A percentile compares a stretch with the other conserved stretches of the same genome.
phyloP scores from a whole-genome alignment of 2,888 invertebrate species.

The Blera fallax region DNA sequence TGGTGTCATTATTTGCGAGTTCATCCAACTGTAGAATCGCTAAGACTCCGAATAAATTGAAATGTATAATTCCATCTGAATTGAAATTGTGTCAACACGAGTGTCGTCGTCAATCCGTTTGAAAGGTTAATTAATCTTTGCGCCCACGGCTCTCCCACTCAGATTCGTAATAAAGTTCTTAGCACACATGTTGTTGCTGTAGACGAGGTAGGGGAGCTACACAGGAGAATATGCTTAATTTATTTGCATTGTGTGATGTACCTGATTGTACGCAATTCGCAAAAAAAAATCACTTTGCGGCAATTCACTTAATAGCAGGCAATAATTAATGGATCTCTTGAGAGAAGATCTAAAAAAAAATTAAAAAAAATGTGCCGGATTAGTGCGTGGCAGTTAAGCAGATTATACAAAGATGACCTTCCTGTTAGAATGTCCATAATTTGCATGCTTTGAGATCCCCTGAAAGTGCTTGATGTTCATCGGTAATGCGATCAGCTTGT shows the following conservation, averaged over 20 bases:
- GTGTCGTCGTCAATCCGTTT: slow-evolving; percentile 26
- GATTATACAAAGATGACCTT: no score
- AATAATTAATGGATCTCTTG: neutral
- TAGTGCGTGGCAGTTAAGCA: no score
- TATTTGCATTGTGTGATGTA: slow-evolving; percentile 10
- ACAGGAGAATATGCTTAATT: neutral
- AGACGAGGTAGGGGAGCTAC: neutral
- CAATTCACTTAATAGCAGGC: slow-evolving; percentile 4
- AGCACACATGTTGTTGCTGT: slow-evolving; percentile 6
- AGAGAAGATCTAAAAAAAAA: neutral
- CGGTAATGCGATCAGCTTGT: no score
- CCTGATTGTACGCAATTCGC: slow-evolving; percentile 10
- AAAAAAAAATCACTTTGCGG: neutral
- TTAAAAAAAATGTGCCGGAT: no score
- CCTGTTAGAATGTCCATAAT: no score
- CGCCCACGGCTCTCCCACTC: slow-evolving; percentile 14
- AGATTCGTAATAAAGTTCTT: slow-evolving; percentile 26
- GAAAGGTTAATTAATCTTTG: slow-evolving; percentile 45
- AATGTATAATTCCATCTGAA: slow-evolving; percentile 36
- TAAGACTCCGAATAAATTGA: slow-evolving; percentile 39
- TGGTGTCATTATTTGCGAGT: slow-evolving; percentile 16
- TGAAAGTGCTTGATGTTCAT: no score
- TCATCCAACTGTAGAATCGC: slow-evolving; percentile 20
- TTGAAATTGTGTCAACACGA: slow-evolving; percentile 58
- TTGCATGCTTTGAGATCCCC: no score